Conservation (phyloP, 1,140 invertebrate genomes). For the Ostrea edulis region DNA sequence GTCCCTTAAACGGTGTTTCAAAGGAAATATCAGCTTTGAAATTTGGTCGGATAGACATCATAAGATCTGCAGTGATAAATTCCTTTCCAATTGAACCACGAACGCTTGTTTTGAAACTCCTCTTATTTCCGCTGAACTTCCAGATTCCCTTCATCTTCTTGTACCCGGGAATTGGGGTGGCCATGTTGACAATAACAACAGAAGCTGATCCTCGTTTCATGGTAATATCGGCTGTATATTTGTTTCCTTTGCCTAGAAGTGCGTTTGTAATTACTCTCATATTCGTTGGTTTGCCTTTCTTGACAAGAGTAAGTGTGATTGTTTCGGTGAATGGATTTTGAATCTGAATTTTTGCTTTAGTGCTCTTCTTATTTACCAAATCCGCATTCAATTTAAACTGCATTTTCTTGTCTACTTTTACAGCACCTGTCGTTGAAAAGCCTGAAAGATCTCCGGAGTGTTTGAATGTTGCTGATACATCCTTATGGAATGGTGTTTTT, state of each 20-base stretch:
- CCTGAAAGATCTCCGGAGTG: neutral
- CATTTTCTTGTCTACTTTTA: constrained; percentile 40
- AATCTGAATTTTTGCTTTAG: constrained; percentile 53
- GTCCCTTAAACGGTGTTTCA: constrained; percentile 57
- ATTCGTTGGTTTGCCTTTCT: constrained; percentile 55
- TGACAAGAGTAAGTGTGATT: constrained; percentile 51
- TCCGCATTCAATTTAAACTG: constrained; percentile 5
- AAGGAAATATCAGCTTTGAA: constrained; percentile 41
- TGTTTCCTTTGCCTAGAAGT: constrained; percentile 56
- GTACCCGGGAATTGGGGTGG: constrained; percentile 53
- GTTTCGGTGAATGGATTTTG: constrained; percentile 53
- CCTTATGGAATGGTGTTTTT: constrained; percentile 13
- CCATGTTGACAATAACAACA: constrained; percentile 40
- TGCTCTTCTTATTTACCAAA: constrained; percentile 18
- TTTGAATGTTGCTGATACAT: constrained; percentile 36
- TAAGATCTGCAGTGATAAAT: constrained; percentile 47
- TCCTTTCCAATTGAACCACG: constrained; percentile 42
- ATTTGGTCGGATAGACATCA: constrained; percentile 14
- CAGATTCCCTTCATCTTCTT: constrained; percentile 46
- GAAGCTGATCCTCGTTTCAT: constrained; percentile 39
- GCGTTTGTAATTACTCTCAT: constrained; percentile 54
- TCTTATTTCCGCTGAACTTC: constrained; percentile 46
- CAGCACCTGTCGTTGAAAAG: neutral
- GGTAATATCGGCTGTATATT: constrained; percentile 52
- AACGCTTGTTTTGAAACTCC: constrained; percentile 43